Conservation (phyloP, 2,113 vertebrate genomes). For the Bufo gargarizans region DNA sequence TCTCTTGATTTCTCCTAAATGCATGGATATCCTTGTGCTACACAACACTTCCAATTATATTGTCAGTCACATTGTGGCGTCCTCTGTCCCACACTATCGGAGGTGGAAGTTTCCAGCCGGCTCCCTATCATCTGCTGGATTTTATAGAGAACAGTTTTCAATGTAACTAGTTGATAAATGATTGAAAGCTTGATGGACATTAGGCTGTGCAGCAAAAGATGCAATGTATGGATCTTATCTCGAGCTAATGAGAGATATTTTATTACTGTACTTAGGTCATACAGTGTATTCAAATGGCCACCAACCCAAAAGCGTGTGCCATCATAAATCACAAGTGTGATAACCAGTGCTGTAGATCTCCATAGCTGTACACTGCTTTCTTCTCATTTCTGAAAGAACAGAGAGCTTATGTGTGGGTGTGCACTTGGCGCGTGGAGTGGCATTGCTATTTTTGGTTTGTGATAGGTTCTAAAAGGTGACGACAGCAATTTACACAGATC, state of each 20-base stretch:
- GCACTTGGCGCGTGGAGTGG: slow-evolving; percentile 57
- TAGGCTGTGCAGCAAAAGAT: background rate
- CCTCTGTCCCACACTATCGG: background rate
- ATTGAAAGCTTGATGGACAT: background rate
- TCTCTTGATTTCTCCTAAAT: background rate
- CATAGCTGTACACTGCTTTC: background rate
- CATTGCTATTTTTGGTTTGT: slow-evolving; percentile 60
- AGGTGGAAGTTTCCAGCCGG: background rate
- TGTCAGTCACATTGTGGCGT: background rate
- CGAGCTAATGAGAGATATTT: too few species aligned
- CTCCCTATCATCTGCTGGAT: background rate
- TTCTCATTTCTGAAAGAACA: background rate
- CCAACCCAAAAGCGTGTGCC: background rate
- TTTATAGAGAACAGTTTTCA: background rate
- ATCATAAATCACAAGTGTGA: background rate
- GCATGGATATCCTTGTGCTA: slow-evolving; percentile 18
- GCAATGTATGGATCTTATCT: too few species aligned
- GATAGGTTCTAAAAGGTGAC: slow-evolving; percentile 25
- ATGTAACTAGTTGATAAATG: background rate
- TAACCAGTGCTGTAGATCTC: background rate
- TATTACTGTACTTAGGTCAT: background rate
- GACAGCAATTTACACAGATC: slow-evolving; percentile 38
- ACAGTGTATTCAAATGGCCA: background rate
- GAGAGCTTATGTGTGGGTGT: slow-evolving; percentile 56
- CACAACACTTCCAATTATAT: background rate